These are phyloP conservation scores for Arrhamphus sclerolepis DNA, from an alignment of 2,797 vertebrate genomes.

Conservation along the genomic window DNA sequence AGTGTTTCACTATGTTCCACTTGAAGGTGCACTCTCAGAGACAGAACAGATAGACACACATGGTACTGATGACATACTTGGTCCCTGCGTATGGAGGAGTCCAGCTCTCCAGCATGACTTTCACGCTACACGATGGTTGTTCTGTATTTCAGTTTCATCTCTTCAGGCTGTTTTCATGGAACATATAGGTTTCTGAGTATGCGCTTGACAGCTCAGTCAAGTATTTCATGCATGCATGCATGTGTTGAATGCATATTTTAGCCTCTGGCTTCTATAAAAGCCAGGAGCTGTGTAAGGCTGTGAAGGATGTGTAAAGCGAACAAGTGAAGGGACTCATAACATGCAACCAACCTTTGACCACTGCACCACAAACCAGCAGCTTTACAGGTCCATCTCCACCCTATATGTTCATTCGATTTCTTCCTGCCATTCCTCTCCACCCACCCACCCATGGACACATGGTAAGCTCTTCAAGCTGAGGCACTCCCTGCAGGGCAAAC, in stretches of 20 bases:
- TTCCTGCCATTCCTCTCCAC: slow-evolving; percentile 22
- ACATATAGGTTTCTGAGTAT: neutral
- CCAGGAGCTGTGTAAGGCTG: slow-evolving; percentile 16
- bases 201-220: neutral
- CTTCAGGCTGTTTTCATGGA: slow-evolving; percentile 4
- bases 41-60: neutral
- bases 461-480: slow-evolving; percentile 52
- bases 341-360: neutral
- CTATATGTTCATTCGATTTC: slow-evolving; percentile 16
- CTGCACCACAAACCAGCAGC: neutral
- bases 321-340: neutral
- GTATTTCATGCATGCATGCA: slow-evolving; percentile 2
- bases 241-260: neutral
- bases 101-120: too few relatives aligned
- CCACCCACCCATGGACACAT: slow-evolving; percentile 27
- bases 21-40: neutral
- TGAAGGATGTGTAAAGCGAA: slow-evolving; percentile 26
- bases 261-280: slow-evolving; percentile 28
- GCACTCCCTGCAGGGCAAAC: slow-evolving; percentile 80
- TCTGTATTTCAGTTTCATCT: neutral
- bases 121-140: neutral
- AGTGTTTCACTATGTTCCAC: slow-evolving; percentile 23
- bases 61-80: too few relatives aligned
- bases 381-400: slow-evolving; percentile 1
- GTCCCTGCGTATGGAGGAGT: too few relatives aligned